phyloP scores from a whole-genome alignment of 2,113 vertebrate species.

The Psittacara wagleri region DNA sequence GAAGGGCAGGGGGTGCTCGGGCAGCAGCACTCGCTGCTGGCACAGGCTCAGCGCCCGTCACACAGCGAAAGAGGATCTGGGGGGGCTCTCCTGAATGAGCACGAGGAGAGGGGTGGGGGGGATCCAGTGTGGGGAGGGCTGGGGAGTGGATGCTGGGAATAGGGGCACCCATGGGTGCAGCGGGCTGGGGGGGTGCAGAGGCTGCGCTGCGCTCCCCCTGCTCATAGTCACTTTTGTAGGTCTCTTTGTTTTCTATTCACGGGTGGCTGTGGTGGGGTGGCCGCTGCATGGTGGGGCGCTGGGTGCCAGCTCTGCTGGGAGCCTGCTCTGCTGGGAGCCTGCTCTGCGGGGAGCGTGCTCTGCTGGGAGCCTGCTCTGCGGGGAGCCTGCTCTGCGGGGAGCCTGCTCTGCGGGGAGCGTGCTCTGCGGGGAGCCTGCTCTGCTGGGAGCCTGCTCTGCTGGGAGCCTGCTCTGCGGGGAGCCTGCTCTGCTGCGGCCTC shows the following conservation, averaged over 20 bases:
- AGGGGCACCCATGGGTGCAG: neutral
- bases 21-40: rapidly evolving
- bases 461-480: neutral
- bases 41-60: rapidly evolving
- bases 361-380: too few species aligned
- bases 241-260: neutral
- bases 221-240: neutral
- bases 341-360: too few species aligned
- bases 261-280: neutral
- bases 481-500: neutral
- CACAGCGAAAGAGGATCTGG: neutral
- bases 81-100: neutral
- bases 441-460: too few species aligned
- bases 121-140: neutral
- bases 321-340: too few species aligned
- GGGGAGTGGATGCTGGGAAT: neutral
- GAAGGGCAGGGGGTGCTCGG: neutral
- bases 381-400: too few species aligned
- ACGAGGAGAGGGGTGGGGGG: neutral
- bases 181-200: neutral
- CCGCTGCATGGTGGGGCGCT: neutral
- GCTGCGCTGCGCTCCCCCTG: neutral
- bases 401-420: too few species aligned
- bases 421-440: too few species aligned
- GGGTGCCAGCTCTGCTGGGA: too few species aligned